Evolutionary conservation across 2,797 vertebrate genomes (phyloP), one percentile per base, ranked within the genome.

Genomic region (Malurus leucopterus): DNA sequence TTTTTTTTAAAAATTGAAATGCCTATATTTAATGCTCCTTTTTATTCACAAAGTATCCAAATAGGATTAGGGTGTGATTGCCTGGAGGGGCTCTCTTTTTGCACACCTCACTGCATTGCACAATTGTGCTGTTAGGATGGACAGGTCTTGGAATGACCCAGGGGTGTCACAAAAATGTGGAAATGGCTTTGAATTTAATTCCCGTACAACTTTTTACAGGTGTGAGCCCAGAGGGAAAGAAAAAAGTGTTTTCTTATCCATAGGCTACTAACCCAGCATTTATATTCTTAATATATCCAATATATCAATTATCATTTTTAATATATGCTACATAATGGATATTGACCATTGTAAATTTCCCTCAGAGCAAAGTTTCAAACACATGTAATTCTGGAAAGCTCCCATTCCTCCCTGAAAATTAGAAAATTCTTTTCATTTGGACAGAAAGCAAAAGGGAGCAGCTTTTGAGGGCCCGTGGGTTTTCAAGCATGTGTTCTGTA

Each of bases 221-320:
- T 0, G 0, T 18, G 34, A 62, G 15, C 23, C 9, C 3, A 4
- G 24, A 20, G 15, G 2, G 0, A 6, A 6, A 29, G 26, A 68
- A 34, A 54, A 29, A 55, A 8, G 5, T 17, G 9, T 54, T 74
- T 65, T 27, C 2, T 80, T 70, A 59, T 59, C 24, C 27, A 58
- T 32, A 61, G 80, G 30, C 19, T 76, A 40, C 34, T 70, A 46
- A 38, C 29, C 18, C 20, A 68, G 26, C 13, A 41, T 10, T 15
- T 38, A 16, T 82, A 38, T 55, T 34, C 38, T 47, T 44, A 27
- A 43, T 58, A n/a, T 22, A 23, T 21, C 12, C 44, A n/a, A 23
- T 36, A 29, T 23, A 63, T 70, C n/a, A 58, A 61, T 44, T 46
- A 23, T 32, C 41, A 6, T 53, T 59, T 70, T 71, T 47, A 41